Conservation (phyloP, 2,888 invertebrate species). For the Cephus sareptanus region DNA sequence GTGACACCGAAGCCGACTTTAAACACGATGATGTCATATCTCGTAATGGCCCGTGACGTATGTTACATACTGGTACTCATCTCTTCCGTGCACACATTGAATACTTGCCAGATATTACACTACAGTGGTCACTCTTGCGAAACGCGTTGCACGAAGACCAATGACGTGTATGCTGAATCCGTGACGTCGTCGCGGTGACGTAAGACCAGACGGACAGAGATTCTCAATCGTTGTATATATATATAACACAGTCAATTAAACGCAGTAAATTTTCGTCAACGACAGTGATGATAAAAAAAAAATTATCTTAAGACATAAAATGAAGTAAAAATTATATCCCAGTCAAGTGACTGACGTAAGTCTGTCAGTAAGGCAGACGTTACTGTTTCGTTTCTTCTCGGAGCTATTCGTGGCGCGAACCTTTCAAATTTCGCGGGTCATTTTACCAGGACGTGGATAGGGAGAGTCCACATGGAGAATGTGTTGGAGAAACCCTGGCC, state of each 20-base stretch:
- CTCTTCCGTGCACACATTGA: not conserved
- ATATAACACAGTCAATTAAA: too few relatives aligned
- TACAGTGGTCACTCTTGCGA: slow-evolving; percentile 7
- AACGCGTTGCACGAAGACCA: slow-evolving; percentile 27
- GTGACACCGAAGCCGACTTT: slow-evolving; percentile 17
- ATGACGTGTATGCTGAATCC: slow-evolving; percentile 26
- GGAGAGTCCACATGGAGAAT: not conserved
- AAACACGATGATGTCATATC: slow-evolving; percentile 43
- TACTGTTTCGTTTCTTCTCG: not conserved
- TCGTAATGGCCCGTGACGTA: slow-evolving; percentile 42
- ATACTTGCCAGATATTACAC: slow-evolving; percentile 2
- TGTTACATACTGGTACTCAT: not conserved
- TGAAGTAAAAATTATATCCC: not conserved
- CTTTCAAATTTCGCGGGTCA: not conserved
- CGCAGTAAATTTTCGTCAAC: not conserved
- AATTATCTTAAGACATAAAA: not conserved
- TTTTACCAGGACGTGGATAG: not conserved
- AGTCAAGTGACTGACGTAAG: not conserved
- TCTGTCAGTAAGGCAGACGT: not conserved
- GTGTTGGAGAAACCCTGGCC: not conserved
- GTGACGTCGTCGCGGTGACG: slow-evolving; percentile 33
- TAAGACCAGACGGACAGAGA: slow-evolving; percentile 9
- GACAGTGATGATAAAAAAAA: not conserved
- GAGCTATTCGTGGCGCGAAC: not conserved
- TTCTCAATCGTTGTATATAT: slow-evolving; percentile 11